phyloP scores from a whole-genome alignment of 64 coral and sea anemone species.

The Dendronephthya gigantea region DNA sequence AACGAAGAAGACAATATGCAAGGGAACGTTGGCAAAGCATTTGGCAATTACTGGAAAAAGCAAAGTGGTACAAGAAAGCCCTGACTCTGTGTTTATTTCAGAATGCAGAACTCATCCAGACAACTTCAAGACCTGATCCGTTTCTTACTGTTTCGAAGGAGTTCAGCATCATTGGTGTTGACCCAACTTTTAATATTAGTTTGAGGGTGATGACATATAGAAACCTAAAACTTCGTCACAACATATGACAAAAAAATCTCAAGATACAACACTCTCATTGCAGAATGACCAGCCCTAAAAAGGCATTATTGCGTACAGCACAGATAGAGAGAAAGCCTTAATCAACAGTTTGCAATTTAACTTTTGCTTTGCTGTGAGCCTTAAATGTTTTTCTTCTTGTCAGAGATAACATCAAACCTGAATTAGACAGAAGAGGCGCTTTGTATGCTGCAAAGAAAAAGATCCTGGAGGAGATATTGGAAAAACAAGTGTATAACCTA shows the following conservation, averaged over 20 bases:
- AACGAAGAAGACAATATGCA: background rate
- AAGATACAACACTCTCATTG: background rate
- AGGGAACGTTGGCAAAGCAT: background rate
- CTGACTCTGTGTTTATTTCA: background rate
- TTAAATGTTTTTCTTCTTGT: background rate
- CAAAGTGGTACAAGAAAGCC: background rate
- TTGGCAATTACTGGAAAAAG: background rate
- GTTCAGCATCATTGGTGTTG: background rate
- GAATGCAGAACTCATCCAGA: background rate
- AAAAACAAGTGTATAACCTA: background rate
- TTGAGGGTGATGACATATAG: background rate
- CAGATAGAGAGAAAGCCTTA: too few relatives aligned
- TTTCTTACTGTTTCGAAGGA: background rate
- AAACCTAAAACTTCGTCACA: background rate
- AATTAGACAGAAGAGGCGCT: background rate
- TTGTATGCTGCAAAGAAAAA: background rate
- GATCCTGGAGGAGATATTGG: background rate
- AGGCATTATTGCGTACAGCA: background rate
- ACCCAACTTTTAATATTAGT: conserved; percentile 11
- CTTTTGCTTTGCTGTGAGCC: background rate
- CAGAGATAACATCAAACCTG: background rate
- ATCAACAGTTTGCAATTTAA: background rate
- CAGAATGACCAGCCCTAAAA: background rate
- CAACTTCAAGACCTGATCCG: background rate
- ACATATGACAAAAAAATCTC: background rate